Evolutionary conservation across 2,113 vertebrate species (phyloP).

Genomic region (Gymnobelideus leadbeateri): DNA sequence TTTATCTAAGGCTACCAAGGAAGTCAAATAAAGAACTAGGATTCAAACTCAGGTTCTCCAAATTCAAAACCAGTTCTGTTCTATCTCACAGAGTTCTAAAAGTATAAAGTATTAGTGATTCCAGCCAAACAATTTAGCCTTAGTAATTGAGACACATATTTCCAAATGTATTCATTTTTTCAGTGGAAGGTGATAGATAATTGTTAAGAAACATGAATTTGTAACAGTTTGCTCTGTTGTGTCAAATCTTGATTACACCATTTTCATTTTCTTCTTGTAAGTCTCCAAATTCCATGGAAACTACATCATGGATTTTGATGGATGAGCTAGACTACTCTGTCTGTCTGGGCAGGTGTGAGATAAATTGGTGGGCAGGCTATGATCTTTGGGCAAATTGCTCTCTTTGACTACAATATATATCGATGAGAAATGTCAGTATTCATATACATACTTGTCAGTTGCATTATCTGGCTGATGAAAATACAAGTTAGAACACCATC

Average conservation of each 20-base stretch:
- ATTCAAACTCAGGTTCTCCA: background rate
- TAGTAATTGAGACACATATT: slow-evolving; percentile 8
- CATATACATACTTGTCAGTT: slow-evolving; percentile 86
- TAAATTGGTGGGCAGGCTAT: slow-evolving; percentile 84
- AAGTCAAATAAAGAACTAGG: background rate
- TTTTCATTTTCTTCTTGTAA: slow-evolving; percentile 79
- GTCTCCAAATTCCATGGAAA: slow-evolving; percentile 81
- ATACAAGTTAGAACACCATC: slow-evolving; percentile 71
- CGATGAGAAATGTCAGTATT: slow-evolving; percentile 87
- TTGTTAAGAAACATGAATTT: slow-evolving; percentile 60
- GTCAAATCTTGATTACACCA: slow-evolving; percentile 70
- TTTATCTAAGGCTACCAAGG: background rate
- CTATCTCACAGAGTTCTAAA: background rate
- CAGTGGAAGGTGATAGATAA: slow-evolving; percentile 51
- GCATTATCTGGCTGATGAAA: slow-evolving; percentile 86
- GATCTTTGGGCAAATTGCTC: slow-evolving; percentile 89
- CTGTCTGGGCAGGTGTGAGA: slow-evolving; percentile 82
- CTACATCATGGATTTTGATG: slow-evolving; percentile 89
- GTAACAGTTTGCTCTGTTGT: slow-evolving; percentile 40
- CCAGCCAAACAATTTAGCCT: background rate
- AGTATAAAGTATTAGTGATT: background rate
- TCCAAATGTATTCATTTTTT: slow-evolving; percentile 16
- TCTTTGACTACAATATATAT: slow-evolving; percentile 88
- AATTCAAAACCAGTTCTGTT: background rate
- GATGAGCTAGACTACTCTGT: slow-evolving; percentile 83